Conservation (phyloP, 2,797 vertebrate genomes). For the Decapterus maruadsi region DNA sequence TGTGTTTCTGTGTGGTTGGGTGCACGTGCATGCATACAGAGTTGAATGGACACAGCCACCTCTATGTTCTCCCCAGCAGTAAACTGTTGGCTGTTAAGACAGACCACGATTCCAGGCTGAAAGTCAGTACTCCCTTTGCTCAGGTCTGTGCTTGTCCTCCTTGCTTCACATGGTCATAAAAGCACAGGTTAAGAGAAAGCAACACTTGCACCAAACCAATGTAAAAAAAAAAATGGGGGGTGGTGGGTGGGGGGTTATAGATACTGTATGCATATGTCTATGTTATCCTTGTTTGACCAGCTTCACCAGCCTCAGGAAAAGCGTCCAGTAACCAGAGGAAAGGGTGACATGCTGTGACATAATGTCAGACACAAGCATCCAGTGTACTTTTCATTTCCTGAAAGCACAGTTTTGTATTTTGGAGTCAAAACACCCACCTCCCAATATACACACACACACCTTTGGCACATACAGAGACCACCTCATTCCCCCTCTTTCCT, state of each 20-base stretch:
- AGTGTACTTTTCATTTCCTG: constrained; percentile 20
- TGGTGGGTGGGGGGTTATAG: too few relatives aligned
- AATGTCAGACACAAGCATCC: constrained; percentile 16
- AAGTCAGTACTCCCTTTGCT: constrained; percentile 71
- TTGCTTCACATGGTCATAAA: constrained; percentile 44
- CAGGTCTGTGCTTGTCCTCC: constrained; percentile 66
- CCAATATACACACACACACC: constrained; percentile 11
- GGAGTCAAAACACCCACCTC: constrained; percentile 29
- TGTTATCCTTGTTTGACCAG: constrained; percentile 44
- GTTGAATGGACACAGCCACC: constrained; percentile 72
- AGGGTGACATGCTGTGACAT: constrained; percentile 31
- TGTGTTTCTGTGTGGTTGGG: constrained; percentile 21
- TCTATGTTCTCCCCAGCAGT: constrained; percentile 73
- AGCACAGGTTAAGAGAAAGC: constrained; percentile 42
- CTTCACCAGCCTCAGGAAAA: constrained; percentile 7
- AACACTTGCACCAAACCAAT: constrained; percentile 26
- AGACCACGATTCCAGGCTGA: constrained; percentile 57
- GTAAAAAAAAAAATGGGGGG: constrained; percentile 5
- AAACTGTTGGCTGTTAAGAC: constrained; percentile 69
- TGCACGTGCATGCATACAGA: constrained; percentile 72
- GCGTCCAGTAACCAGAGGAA: constrained; percentile 28
- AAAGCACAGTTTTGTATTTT: constrained; percentile 36
- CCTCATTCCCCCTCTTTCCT: constrained; percentile 27
- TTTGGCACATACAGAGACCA: constrained; percentile 6
- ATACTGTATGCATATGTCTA: not conserved